phyloP scores from a whole-genome alignment of 2,113 vertebrate species.

The Ivindomyrus marchei region DNA sequence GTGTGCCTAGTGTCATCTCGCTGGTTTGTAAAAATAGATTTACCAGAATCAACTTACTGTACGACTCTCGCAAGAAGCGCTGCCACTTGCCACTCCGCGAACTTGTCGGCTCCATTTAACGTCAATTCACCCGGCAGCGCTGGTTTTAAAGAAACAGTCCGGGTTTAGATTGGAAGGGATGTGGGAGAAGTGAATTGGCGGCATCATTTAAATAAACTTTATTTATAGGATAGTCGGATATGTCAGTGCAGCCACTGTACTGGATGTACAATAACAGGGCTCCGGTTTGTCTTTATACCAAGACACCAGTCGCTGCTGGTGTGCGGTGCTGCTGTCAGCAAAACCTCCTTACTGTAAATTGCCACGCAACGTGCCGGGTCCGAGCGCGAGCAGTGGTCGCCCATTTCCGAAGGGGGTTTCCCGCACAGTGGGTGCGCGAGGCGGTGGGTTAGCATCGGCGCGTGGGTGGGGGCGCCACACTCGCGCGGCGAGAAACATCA shows the following conservation, averaged over 20 bases:
- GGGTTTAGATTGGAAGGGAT: background rate
- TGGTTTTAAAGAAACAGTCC: background rate
- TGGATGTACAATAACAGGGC: background rate
- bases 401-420: constrained; percentile 3
- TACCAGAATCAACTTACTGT: constrained; percentile 10
- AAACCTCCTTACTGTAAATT: background rate
- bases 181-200: background rate
- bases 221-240: background rate
- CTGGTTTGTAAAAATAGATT: constrained; percentile 7
- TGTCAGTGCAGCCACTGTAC: background rate
- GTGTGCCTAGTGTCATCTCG: background rate
- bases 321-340: background rate
- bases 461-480: constrained; percentile 57
- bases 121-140: background rate
- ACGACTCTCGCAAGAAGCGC: background rate
- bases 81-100: too few species aligned
- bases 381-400: background rate
- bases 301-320: too few species aligned
- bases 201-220: background rate
- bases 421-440: background rate
- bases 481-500: constrained; percentile 50
- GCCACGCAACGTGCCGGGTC: background rate
- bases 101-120: background rate
- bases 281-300: background rate
- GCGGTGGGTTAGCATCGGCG: constrained; percentile 27